Evolutionary conservation across 1,140 invertebrate species (phyloP), one percentile per base, ranked within the genome.

Genomic region (Patella vulgata): DNA sequence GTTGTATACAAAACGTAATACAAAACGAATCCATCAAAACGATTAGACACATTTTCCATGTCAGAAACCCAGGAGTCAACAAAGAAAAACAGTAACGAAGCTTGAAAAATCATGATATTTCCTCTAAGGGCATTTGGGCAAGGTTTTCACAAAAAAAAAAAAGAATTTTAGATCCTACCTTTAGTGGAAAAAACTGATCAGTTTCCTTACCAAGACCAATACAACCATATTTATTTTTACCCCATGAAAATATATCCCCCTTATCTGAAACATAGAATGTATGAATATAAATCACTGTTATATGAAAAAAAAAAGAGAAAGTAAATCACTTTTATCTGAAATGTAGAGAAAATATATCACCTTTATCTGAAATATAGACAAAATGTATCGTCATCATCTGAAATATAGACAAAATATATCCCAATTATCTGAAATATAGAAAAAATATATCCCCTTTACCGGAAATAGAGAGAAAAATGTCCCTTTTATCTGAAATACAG

Each of bases 231-330:
- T 89, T 89, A 84, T 97, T 97, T 72, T 89, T 87, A 6, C 95
- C 96, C 96, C 95, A 98, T 75, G 89, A 92, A 73, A 91, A 97
- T 1, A 97, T 81, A 85, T 95, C 91, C 11, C 93, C 93, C 36
- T 59, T 55, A 63, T 82, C 82, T 73, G 59, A 28, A 62, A 51
- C 27, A 61, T n/a, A 39, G 39, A 46, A 17, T 39, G 8, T 23
- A 12, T 27, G n/a, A 23, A 50, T 31, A 3, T 31, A 31, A 21
- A 31, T 19, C 30, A 4, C 9, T 28, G 17, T 3, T 25, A 44
- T 42, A 28, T n/a, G 23, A 58, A 28, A 5, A 11, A 0, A 4
- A 28, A 25, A 23, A 19, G 3, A 57, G 2, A 3, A 6, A 4
- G 1, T 27, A 27, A 17, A 44, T 25, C 27, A 11, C 27, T 23